These are phyloP conservation scores for Disparrhopalites patrizii DNA, from an alignment of 2,888 invertebrate species.

Conservation along the genomic window DNA sequence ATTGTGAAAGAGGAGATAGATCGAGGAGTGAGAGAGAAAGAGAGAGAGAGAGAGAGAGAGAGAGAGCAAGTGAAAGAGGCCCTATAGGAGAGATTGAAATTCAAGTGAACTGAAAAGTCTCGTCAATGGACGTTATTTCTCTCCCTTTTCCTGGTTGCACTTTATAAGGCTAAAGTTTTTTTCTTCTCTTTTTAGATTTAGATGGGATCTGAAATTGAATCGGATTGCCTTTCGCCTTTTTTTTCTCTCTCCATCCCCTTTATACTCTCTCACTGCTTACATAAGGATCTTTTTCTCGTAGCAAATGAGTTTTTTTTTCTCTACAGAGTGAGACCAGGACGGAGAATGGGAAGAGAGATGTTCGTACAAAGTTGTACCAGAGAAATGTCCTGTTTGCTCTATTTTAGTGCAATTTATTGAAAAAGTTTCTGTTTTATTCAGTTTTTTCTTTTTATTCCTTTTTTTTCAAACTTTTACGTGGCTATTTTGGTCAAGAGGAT, in stretches of 20 bases:
- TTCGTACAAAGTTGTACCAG: neutral
- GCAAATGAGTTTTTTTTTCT: neutral
- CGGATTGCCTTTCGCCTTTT: constrained; percentile 16
- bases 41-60: too few relatives aligned
- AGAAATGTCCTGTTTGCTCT: too few relatives aligned
- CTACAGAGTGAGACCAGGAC: neutral
- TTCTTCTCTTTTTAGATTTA: constrained; percentile 16
- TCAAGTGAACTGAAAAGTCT: constrained; percentile 19
- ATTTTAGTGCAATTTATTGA: neutral
- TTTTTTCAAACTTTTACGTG: neutral
- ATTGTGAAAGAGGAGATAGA: too few relatives aligned
- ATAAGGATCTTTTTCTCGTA: neutral
- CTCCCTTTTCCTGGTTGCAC: neutral
- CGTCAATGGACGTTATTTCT: neutral
- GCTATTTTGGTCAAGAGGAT: too few relatives aligned
- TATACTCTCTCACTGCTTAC: neutral
- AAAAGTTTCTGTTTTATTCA: neutral
- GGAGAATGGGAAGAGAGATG: neutral
- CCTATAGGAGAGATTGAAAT: constrained; percentile 19
- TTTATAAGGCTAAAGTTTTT: neutral
- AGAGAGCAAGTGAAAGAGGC: too few relatives aligned
- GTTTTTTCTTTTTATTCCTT: neutral
- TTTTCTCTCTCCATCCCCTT: neutral
- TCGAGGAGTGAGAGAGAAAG: too few relatives aligned
- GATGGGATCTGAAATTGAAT: constrained; percentile 32